phyloP scores from a whole-genome alignment of 2,888 invertebrate genomes.

The Acholoe squamosa region DNA sequence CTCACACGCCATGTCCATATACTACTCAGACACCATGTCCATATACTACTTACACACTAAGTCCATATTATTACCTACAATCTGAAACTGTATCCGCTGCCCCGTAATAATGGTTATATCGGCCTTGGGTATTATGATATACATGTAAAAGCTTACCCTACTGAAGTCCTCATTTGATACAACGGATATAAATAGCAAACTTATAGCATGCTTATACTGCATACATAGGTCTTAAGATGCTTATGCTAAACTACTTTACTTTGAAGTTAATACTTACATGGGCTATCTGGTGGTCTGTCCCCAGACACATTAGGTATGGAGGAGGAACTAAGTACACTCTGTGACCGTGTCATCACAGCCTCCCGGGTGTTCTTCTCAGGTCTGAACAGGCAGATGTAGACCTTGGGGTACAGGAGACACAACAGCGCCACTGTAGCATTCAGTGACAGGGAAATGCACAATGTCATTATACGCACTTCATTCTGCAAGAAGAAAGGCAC shows the following conservation, averaged over 20 bases:
- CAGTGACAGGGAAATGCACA: conserved; percentile 85
- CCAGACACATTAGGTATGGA: neutral
- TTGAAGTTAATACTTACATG: neutral
- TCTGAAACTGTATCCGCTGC: too few species aligned
- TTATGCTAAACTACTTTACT: too few species aligned
- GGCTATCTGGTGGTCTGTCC: neutral
- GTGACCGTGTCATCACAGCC: conserved; percentile 84
- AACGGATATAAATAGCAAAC: too few species aligned
- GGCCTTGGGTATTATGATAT: too few species aligned
- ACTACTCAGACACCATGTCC: too few species aligned
- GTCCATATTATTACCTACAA: too few species aligned
- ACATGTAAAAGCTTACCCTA: too few species aligned
- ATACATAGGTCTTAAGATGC: too few species aligned
- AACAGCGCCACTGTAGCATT: conserved; percentile 85
- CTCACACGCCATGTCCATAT: too few species aligned
- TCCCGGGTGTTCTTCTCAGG: conserved; percentile 86
- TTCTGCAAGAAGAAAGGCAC: neutral
- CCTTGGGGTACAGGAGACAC: conserved; percentile 86
- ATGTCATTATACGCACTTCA: conserved; percentile 63
- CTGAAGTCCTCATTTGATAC: too few species aligned
- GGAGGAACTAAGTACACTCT: conserved; percentile 61
- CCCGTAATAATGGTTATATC: too few species aligned
- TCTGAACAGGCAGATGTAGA: conserved; percentile 85
- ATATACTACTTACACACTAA: too few species aligned
- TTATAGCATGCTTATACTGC: neutral